A percentile compares a stretch with the other conserved stretches of the same genome.
Evolutionary conservation across 2,888 invertebrate genomes (phyloP).

Genomic region (Disparrhopalites patrizii): DNA sequence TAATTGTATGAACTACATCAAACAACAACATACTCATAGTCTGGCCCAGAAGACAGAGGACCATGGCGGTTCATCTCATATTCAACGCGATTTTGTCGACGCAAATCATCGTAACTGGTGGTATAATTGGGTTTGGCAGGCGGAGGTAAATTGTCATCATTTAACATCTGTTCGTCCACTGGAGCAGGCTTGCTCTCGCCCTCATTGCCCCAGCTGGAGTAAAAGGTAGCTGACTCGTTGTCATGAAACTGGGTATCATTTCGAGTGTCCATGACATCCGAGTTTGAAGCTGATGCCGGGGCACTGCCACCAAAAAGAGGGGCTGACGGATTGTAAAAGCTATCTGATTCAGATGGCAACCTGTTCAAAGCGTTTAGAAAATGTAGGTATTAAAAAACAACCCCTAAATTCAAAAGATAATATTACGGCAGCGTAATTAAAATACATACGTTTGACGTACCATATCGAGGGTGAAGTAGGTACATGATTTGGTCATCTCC

Average conservation of each 20-base stretch:
- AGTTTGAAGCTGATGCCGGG: background rate
- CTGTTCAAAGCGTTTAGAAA: too few relatives aligned
- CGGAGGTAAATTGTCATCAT: slow-evolving; percentile 54
- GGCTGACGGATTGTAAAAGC: slow-evolving; percentile 31
- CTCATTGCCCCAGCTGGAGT: slow-evolving; percentile 15
- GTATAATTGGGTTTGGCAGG: slow-evolving; percentile 52
- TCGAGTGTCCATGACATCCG: slow-evolving; percentile 30
- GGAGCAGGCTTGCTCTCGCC: slow-evolving; percentile 21
- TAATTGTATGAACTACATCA: background rate
- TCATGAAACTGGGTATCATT: slow-evolving; percentile 38
- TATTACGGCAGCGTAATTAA: too few relatives aligned
- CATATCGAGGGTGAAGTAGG: too few relatives aligned
- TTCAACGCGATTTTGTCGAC: slow-evolving; percentile 66
- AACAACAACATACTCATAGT: slow-evolving; percentile 18
- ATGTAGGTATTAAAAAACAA: too few relatives aligned
- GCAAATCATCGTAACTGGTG: slow-evolving; percentile 68
- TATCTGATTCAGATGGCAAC: slow-evolving; percentile 41
- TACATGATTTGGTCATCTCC: too few relatives aligned
- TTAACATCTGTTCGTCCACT: slow-evolving; percentile 48
- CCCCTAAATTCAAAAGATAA: too few relatives aligned
- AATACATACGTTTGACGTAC: too few relatives aligned
- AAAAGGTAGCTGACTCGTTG: slow-evolving; percentile 24
- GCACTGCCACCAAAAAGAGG: slow-evolving; percentile 24
- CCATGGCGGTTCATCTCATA: slow-evolving; percentile 54
- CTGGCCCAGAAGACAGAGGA: too few relatives aligned